A percentile compares a stretch with the other conserved stretches of the same genome.
Evolutionary conservation across 2,797 vertebrate species (phyloP).

Genomic region (Valencia hispanica): DNA sequence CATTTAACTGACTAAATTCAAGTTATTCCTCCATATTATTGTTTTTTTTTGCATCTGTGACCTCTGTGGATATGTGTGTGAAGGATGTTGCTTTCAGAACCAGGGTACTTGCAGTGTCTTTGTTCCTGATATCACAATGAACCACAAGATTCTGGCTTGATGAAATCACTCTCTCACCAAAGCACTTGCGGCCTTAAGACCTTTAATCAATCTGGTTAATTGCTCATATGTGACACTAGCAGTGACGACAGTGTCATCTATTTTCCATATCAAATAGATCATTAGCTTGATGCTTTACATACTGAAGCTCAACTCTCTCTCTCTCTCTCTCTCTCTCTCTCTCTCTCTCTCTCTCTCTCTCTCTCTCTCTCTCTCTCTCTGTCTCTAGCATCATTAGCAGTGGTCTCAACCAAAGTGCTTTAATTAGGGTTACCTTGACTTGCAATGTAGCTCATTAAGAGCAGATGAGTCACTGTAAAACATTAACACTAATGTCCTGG

Average conservation of each 20-base stretch:
- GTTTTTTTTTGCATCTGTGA: neutral
- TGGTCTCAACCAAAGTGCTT: conserved; percentile 63
- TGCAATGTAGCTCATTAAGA: conserved; percentile 65
- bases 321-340: conserved; percentile 5
- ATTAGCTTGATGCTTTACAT: conserved; percentile 65
- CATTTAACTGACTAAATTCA: conserved; percentile 12
- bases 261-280: conserved; percentile 73
- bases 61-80: neutral
- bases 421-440: conserved; percentile 74
- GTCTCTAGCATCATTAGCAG: conserved; percentile 57
- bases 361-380: conserved; percentile 8
- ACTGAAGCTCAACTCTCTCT: conserved; percentile 13
- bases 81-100: conserved; percentile 28
- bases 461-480: conserved; percentile 20
- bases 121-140: conserved; percentile 38
- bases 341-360: conserved; percentile 2
- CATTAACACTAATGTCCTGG: conserved; percentile 15
- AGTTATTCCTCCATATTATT: neutral
- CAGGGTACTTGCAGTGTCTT: conserved; percentile 1
- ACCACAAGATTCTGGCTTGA: conserved; percentile 47
- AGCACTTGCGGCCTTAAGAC: conserved; percentile 53
- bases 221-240: conserved; percentile 55
- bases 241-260: conserved; percentile 59
- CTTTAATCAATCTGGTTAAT: conserved; percentile 74
- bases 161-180: conserved; percentile 34